These are phyloP conservation scores for Myotis lucifugus DNA, from an alignment of 2,113 vertebrate genomes.

Conservation along the genomic window DNA sequence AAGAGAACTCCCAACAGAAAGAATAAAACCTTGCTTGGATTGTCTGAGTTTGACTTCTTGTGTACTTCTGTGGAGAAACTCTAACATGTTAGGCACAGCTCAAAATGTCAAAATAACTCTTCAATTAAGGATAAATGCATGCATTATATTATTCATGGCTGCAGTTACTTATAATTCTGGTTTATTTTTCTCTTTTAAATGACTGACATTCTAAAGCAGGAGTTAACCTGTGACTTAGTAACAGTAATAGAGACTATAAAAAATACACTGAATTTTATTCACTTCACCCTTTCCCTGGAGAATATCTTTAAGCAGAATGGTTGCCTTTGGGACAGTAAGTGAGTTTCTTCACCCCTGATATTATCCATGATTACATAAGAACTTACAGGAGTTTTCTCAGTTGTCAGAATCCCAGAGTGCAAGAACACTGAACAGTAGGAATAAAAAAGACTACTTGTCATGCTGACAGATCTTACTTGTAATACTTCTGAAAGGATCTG, in stretches of 20 bases:
- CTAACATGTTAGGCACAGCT: not conserved
- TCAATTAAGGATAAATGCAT: constrained; percentile 51
- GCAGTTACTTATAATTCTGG: constrained; percentile 60
- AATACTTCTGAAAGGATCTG: constrained; percentile 74
- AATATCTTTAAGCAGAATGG: not conserved
- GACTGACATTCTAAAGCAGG: constrained; percentile 18
- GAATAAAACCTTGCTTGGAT: constrained; percentile 35
- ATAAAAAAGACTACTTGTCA: constrained; percentile 70
- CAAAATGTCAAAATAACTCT: constrained; percentile 39
- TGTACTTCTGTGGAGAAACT: not conserved
- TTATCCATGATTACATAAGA: not conserved
- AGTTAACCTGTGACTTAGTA: constrained; percentile 44
- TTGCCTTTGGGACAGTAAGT: not conserved
- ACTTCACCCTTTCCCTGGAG: not conserved
- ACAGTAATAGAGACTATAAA: constrained; percentile 13
- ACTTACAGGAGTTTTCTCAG: constrained; percentile 52
- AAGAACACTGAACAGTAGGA: not conserved
- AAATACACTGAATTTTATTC: not conserved
- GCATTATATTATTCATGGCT: constrained; percentile 38
- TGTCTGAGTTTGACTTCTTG: constrained; percentile 8
- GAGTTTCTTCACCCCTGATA: not conserved
- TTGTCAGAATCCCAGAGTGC: constrained; percentile 35
- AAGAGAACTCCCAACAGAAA: constrained; percentile 50
- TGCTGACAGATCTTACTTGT: constrained; percentile 72
- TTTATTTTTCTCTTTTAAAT: constrained; percentile 18